Conservation (phyloP, 2,888 invertebrate genomes). For the Lithophane semibrunnea region DNA sequence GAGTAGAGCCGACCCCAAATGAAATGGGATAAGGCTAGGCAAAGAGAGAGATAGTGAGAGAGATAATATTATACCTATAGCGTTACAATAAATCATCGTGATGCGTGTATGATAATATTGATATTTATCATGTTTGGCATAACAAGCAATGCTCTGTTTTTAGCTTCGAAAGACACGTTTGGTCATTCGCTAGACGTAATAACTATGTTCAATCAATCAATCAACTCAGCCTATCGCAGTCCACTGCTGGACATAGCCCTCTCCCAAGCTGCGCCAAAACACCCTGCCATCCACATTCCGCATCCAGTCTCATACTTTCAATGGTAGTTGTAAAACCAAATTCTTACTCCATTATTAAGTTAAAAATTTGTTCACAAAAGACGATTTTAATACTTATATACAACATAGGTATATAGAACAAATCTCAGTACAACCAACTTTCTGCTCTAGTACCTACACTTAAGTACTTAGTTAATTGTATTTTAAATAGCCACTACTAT, state of each 20-base stretch:
- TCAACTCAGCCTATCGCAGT: not conserved
- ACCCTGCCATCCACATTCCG: not conserved
- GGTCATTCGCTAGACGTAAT: not conserved
- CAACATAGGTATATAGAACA: conserved; percentile 4
- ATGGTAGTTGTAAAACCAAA: not conserved
- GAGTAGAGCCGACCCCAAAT: too few species aligned
- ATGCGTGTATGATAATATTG: not conserved
- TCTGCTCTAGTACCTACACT: conserved; percentile 32
- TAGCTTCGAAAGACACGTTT: not conserved
- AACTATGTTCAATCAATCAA: not conserved
- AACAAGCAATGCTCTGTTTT: not conserved
- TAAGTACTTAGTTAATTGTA: conserved; percentile 62
- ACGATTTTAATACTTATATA: conserved; percentile 1
- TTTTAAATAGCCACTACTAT: conserved; percentile 64
- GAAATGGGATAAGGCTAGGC: too few species aligned
- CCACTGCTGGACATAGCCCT: not conserved
- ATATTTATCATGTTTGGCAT: not conserved
- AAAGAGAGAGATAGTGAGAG: too few species aligned
- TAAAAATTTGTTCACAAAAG: conserved; percentile 1
- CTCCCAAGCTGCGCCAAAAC: not conserved
- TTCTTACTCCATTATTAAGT: not conserved
- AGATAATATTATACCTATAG: not conserved
- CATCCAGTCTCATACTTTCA: not conserved
- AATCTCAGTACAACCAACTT: conserved; percentile 24
- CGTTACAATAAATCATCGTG: not conserved